These are phyloP conservation scores for Bradynema listronoti DNA, from an alignment of 1,140 invertebrate genomes.

Conservation along the genomic window DNA sequence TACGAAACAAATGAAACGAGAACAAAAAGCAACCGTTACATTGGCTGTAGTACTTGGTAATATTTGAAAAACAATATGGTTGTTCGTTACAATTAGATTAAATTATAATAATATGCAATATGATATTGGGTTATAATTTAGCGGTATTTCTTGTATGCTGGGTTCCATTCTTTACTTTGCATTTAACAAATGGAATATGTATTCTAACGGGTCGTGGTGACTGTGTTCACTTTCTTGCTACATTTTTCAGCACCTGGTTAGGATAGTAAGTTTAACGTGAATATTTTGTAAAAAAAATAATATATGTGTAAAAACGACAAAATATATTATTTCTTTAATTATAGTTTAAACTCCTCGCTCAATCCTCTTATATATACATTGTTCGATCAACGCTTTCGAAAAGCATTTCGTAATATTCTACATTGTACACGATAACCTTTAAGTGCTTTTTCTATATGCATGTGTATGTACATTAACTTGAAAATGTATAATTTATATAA, in stretches of 20 bases:
- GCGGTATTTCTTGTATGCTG: conserved; percentile 63
- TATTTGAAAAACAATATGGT: conserved; percentile 41
- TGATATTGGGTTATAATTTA: conserved; percentile 54
- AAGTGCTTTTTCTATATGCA: no score
- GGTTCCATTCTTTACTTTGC: conserved; percentile 73
- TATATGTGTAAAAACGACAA: conserved; percentile 6
- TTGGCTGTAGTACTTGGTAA: conserved; percentile 94
- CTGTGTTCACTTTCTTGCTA: conserved; percentile 80
- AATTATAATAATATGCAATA: not conserved
- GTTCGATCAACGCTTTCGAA: conserved; percentile 96
- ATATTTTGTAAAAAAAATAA: conserved; percentile 4
- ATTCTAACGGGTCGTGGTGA: conserved; percentile 69
- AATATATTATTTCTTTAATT: no score
- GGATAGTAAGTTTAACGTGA: conserved; percentile 75
- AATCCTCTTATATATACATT: conserved; percentile 97
- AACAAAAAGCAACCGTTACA: conserved; percentile 98
- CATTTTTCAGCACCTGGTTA: conserved; percentile 92
- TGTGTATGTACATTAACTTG: no score
- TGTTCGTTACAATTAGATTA: not conserved
- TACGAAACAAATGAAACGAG: conserved; percentile 60
- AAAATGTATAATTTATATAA: no score
- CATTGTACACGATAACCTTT: conserved; percentile 32
- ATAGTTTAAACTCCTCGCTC: conserved; percentile 78
- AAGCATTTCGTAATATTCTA: conserved; percentile 92
- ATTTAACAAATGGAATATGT: conserved; percentile 90